Base-by-base conservation (phyloP, 1,140 invertebrate species). In the Nephotettix cincticeps region DNA sequence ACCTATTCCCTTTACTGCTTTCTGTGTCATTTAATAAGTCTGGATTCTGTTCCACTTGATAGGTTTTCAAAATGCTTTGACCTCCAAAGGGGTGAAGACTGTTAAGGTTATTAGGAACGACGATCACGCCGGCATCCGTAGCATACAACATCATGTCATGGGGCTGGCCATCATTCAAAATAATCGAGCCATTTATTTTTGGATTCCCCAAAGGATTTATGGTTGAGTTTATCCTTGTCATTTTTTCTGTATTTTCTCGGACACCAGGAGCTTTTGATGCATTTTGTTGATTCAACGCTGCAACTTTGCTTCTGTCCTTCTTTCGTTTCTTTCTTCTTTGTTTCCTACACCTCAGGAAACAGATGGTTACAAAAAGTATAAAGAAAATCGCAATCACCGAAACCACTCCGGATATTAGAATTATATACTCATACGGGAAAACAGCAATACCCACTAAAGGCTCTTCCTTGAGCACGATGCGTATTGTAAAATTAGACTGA, bases 1-100 rank as follows among this genome's bases (percentile, higher is more conserved):
- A 81, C 76, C 87, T 85, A 69, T 85, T 82, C 75, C 87, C 86
- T 75, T 88, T 87, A 73, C 85, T 40, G 71, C 84, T 88, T 79
- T 90, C 88, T 25, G 88, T 88, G 77, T 91, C 90, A 79, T 89
- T 91, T 79, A 92, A 89, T 76, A 92, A 81, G 81, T 92, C 90
- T 19, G 90, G 90, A 81, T 91, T 91, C 78, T 88, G 88, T 75
- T 91, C 89, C 70, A 83, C 78, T 56, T 82, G 80, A 77, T 87
- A 88, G 74, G 40, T 64, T 40, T 61, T 70, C 19, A 70, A 30
- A 23, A 21, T 54, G 58, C 25, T 63, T 83, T 84, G 76, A 66
- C 3, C 84, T 81, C 77, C 86, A 69, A 13, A 76, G 77, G 61
- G 76, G 56, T 61, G 70, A 73, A 78, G 72, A 72, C 75, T 82